Base-by-base conservation (phyloP, 2,888 invertebrate species). In the Chironomus riparius region DNA sequence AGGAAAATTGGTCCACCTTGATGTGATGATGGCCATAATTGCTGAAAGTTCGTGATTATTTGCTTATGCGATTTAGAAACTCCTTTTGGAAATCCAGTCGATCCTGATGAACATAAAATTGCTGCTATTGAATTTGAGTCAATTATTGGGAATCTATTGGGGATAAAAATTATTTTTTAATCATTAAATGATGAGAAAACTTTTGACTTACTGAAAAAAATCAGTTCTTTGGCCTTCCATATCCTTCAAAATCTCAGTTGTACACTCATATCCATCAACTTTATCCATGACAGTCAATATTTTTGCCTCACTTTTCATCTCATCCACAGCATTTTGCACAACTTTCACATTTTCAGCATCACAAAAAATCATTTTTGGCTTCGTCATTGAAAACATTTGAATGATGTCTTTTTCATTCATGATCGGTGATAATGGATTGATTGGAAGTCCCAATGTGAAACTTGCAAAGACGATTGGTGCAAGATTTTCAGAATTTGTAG, bases 341-440 rank as follows among this genome's bases (percentile, higher is more conserved):
- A 15, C 69, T 22, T 50, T 24, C 6, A 56, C 15, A 38, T 21
- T 21, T 3, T 69, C 69, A 38, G 7, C 24, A 38, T 76, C 76
- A 10, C 50, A n/a, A 13, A 76, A 69, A 56, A 76, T 56, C 4
- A 76, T 18, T 76, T 76, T 76, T 28, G 76, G 76, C 15, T 56
- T 12, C 2, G 76, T 76, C 3, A 38, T 68, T 28, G 38, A 3
- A 38, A 65, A 76, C 24, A 69, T 48, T 5, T 76, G 69, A 7
- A 65, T 24, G 15, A 69, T 68, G 15, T 47, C 47, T 77, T 77
- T 74, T 70, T 76, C 77, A 47, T 69, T 80, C n/a, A 81, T 81
- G 0, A 78, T 78, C n/a, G 80, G 79, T 78, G 80, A 80, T 10
- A 83, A n/a, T 2, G 81, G 80, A 77, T 81, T 81, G 2, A 81